Base-by-base conservation (phyloP, 23 tunicate genomes). In the Halocynthia roretzi region DNA sequence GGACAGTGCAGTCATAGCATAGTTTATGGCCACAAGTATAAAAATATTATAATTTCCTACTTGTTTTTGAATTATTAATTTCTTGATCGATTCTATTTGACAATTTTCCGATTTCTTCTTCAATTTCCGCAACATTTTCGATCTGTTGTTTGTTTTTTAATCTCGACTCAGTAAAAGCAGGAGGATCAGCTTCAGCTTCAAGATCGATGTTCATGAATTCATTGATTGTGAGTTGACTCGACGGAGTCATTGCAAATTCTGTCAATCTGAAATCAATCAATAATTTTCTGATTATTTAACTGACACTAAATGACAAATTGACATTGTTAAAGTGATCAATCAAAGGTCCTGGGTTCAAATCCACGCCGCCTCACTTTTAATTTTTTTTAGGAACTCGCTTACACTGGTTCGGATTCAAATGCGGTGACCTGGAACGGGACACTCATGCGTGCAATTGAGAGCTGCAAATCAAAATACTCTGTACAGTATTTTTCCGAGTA, bases 161-260 rank as follows among this genome's bases (percentile, higher is more conserved):
- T 56, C 83, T 78, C 18, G 74, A 65, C 74, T 92, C 84, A 40
- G 68, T 90, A 67, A 82, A 96, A 20, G 96, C 84, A 18, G 99
- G 99, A n/a, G 99, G 99, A 57, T 96, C 96, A 54, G 80, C 87
- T 62, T 89, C 99, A 5, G 96, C 79, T 82, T 89, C 96, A 5
- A 96, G 83, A 60, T 96, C 96, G 66, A 96, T 96, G 74, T 80
- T 80, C 87, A 89, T 78, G 72, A 96, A 96, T 60, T 96, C 96
- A 78, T 90, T 86, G 87, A 96, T 96, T 8, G 96, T 96, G 44
- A 96, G 81, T 69, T 90, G 80, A 15, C 98, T 87, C 6, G 99
- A 96, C 7, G 96, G 94, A 48, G 99, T 96, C 19, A 86, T 83
- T 12, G 81, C 93, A 72, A 96, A 96, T 63, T 96, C 99, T 21